Percentiles rank a stretch among this genome's conserved stretches.
These are phyloP conservation scores for Mythimna albipuncta DNA, from an alignment of 2,888 invertebrate genomes.

Conservation along the genomic window DNA sequence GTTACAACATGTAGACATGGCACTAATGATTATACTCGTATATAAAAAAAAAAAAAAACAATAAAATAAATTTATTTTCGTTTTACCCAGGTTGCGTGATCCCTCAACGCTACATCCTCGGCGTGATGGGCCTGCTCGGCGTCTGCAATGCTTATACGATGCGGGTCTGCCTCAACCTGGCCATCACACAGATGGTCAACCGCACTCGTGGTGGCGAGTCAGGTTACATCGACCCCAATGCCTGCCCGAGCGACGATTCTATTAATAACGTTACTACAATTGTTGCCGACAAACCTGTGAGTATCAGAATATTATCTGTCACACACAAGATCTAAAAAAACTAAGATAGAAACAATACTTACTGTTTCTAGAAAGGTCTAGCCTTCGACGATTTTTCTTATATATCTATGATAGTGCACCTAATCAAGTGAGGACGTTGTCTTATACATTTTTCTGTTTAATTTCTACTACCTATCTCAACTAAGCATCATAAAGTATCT, in stretches of 20 bases:
- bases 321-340: no score
- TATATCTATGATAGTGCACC: no score
- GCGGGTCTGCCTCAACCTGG: slow-evolving; percentile 93
- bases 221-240: slow-evolving; percentile 72
- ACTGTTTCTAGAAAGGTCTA: no score
- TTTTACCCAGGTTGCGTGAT: slow-evolving; percentile 89
- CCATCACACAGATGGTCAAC: slow-evolving; percentile 93
- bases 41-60: no score
- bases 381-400: no score
- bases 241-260: slow-evolving; percentile 77
- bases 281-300: slow-evolving; percentile 75
- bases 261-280: slow-evolving; percentile 68
- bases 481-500: neutral
- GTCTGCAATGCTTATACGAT: slow-evolving; percentile 94
- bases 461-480: no score
- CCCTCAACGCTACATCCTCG: slow-evolving; percentile 93
- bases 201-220: slow-evolving; percentile 61
- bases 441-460: no score
- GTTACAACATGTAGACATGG: no score
- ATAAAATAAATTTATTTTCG: neutral
- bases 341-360: no score
- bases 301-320: slow-evolving; percentile 49
- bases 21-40: no score
- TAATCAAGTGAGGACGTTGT: no score
- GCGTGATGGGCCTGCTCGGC: slow-evolving; percentile 93